A percentile compares a stretch with the other conserved stretches of the same genome.
phyloP scores from a whole-genome alignment of 1,140 invertebrate species.

The Drosophila subpulchrella region DNA sequence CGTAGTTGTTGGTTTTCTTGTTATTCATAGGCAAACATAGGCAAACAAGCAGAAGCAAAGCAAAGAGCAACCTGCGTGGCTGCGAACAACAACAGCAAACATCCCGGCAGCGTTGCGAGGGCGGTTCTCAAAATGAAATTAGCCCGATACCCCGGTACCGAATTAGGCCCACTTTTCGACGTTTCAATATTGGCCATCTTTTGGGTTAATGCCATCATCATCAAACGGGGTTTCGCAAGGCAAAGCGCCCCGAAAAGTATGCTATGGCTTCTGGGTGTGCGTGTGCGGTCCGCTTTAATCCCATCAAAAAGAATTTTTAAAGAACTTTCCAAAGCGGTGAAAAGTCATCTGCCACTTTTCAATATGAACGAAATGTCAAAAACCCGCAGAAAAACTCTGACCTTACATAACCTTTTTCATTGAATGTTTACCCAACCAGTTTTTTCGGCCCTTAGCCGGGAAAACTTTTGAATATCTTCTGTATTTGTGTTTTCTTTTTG shows the following conservation, averaged over 20 bases:
- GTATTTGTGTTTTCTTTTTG: not conserved
- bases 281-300: constrained; percentile 11
- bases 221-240: constrained; percentile 2
- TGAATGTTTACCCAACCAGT: not conserved
- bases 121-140: constrained; percentile 59
- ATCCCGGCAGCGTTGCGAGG: constrained; percentile 50
- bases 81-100: constrained; percentile 65
- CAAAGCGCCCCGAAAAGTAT: constrained; percentile 35
- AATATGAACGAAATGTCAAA: constrained; percentile 9
- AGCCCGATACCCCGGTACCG: constrained; percentile 17
- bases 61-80: constrained; percentile 78
- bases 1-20: constrained; percentile 49
- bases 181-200: constrained; percentile 36
- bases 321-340: constrained; percentile 1
- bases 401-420: constrained; percentile 6
- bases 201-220: constrained; percentile 35
- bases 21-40: constrained; percentile 63
- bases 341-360: constrained; percentile 22
- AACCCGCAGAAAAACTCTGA: not conserved
- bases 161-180: constrained; percentile 11
- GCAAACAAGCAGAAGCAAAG: constrained; percentile 65
- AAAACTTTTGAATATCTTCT: constrained; percentile 5
- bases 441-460: not conserved
- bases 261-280: constrained; percentile 20
- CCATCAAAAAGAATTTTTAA: constrained; percentile 41